Evolutionary conservation across 2,888 invertebrate species (phyloP).

Genomic region (Perizoma flavofasciatum): DNA sequence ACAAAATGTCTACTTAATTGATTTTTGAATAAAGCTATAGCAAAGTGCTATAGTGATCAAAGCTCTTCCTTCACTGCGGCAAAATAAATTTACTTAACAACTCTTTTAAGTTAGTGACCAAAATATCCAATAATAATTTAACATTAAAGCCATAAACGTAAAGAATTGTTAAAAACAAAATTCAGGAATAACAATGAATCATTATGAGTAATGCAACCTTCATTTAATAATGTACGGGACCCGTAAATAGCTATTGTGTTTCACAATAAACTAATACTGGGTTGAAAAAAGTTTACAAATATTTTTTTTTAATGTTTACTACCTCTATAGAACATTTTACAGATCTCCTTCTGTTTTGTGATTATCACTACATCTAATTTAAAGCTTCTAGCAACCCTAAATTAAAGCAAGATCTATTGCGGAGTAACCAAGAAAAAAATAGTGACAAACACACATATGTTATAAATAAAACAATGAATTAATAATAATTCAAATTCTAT

Average conservation of each 20-base stretch:
- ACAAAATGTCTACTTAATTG: not conserved
- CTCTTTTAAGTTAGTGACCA: constrained; percentile 22
- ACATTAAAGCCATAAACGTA: constrained; percentile 32
- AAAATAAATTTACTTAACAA: constrained; percentile 9
- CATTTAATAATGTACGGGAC: constrained; percentile 34
- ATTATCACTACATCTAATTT: too few relatives aligned
- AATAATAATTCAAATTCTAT: too few relatives aligned
- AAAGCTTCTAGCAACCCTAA: too few relatives aligned
- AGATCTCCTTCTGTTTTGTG: too few relatives aligned
- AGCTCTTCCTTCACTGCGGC: not conserved
- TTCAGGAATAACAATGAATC: constrained; percentile 41
- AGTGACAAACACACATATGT: too few relatives aligned
- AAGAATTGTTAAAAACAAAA: constrained; percentile 38
- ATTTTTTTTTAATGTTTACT: too few relatives aligned
- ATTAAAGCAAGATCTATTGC: too few relatives aligned
- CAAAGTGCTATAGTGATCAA: not conserved
- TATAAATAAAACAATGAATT: too few relatives aligned
- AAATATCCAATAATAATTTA: constrained; percentile 33
- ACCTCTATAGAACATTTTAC: too few relatives aligned
- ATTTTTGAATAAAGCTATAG: not conserved
- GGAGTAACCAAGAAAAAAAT: too few relatives aligned
- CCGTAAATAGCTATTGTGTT: constrained; percentile 41
- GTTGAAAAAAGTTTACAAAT: not conserved
- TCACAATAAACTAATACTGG: constrained; percentile 10
- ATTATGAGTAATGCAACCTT: constrained; percentile 41